phyloP scores from a whole-genome alignment of 2,888 invertebrate genomes.

The Limnephilus rhombicus region DNA sequence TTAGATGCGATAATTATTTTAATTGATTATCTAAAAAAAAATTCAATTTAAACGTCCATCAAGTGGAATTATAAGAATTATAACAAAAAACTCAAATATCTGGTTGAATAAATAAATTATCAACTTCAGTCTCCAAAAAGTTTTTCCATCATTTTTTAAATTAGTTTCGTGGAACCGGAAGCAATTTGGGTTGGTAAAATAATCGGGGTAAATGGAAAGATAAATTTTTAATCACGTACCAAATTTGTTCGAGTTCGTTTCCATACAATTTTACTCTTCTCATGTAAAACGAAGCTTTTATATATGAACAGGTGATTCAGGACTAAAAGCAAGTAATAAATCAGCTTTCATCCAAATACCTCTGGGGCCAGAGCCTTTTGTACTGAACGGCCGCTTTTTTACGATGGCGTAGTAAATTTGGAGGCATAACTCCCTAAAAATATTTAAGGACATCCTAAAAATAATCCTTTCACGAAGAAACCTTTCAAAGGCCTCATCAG shows the following conservation, averaged over 20 bases:
- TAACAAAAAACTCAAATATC: not conserved
- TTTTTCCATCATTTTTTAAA: not conserved
- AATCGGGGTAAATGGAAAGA: not conserved
- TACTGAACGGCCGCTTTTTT: constrained; percentile 1
- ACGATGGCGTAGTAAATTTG: constrained; percentile 26
- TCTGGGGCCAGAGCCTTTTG: constrained; percentile 8
- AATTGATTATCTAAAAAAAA: not conserved
- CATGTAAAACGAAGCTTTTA: constrained; percentile 7
- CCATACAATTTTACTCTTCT: not conserved
- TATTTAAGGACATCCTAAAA: constrained; percentile 24
- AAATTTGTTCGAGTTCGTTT: not conserved
- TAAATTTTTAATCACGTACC: not conserved
- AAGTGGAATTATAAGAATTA: not conserved
- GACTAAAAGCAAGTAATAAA: constrained; percentile 25
- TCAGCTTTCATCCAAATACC: constrained; percentile 14
- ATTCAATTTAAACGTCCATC: not conserved
- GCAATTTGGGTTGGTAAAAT: not conserved
- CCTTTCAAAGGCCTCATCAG: constrained; percentile 16
- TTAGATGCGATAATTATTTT: not conserved
- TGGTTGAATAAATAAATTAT: not conserved
- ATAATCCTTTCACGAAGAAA: constrained; percentile 21
- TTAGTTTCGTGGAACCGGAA: not conserved
- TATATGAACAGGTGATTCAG: constrained; percentile 21
- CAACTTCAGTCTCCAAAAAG: not conserved
- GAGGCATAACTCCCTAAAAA: constrained; percentile 15